Percentiles rank a stretch among this genome's conserved stretches.
Evolutionary conservation across 1,140 invertebrate species (phyloP).

Genomic region (Portunus trituberculatus): DNA sequence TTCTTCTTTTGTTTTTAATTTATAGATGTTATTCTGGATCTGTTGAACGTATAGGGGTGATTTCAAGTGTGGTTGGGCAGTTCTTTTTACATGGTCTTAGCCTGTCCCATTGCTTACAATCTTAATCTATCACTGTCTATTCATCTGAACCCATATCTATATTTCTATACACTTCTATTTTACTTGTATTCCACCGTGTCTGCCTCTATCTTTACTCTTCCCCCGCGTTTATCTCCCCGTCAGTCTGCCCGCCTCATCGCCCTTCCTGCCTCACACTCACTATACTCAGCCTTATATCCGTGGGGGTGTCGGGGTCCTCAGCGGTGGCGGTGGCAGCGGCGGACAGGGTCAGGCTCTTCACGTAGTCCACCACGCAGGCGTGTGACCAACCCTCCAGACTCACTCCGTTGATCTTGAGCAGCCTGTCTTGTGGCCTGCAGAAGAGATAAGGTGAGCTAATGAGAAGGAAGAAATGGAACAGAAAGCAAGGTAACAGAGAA

Average conservation of each 20-base stretch:
- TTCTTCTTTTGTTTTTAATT: no score
- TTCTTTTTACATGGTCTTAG: no score
- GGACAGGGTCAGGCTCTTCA: conserved; percentile 40
- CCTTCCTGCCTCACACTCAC: not conserved
- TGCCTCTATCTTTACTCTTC: not conserved
- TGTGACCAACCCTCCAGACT: conserved; percentile 64
- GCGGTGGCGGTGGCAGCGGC: not conserved
- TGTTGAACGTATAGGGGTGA: no score
- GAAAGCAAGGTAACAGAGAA: no score
- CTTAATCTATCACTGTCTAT: not conserved
- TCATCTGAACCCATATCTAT: not conserved
- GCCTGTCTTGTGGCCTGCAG: conserved; percentile 57
- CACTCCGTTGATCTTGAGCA: conserved; percentile 55
- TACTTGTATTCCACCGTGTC: not conserved
- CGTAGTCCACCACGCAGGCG: conserved; percentile 46
- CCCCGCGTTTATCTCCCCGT: not conserved
- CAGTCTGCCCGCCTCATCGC: not conserved
- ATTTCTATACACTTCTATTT: not conserved
- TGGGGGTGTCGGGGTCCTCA: not conserved
- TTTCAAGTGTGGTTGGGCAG: no score
- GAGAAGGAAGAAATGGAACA: not conserved
- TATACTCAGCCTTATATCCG: not conserved
- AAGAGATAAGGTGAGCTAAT: no score
- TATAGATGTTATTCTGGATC: no score
- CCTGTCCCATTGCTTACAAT: not conserved